Evolutionary conservation across 2,113 vertebrate species (phyloP), one percentile per base, ranked within the genome.

Genomic region (Xyrauchen texanus): DNA sequence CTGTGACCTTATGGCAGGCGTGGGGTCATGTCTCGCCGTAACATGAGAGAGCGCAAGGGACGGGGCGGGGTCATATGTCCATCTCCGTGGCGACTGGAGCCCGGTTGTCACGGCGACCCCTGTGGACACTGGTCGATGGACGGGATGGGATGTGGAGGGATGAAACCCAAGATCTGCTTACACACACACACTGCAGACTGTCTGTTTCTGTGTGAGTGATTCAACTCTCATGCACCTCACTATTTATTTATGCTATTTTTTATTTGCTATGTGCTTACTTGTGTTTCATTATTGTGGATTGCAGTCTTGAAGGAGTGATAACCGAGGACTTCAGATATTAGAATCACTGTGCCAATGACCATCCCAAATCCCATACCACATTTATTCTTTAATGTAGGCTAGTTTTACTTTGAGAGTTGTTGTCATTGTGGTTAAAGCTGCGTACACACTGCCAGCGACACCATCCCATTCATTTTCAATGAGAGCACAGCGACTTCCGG

Each of bases 1-100:
- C 80, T 86, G 81, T 93, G 91, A 94, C 92, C 94, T 93, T 93
- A 91, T 92, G 88, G 88, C 90, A 92, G 89, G 89, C 78, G 89
- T 89, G 88, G 86, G 92, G 92, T 89, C 91, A 90, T 88, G 92
- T 57, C 82, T 88, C 92, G 87, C 87, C 89, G 91, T 93, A 93
- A 94, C 89, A 87, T 81, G 84, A 92, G 90, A 91, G 90, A 81
- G 65, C 75, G 15, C 81, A 12, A 15, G 66, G 55, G 76, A 63
- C 86, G 81, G 21, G 77, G 86, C 84, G 88, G 84, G 81, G 70
- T 90, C 80, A 80, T 85, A 82, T 92, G 89, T 91, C 91, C 89
- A 87, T 87, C 89, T 87, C 85, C 81, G 82, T 91, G 91, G 87
- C 89, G 87, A 88, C 88, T 91, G 86, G 79, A 85, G 90, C 84